phyloP scores from a whole-genome alignment of 1,140 invertebrate species.

The Linepithema humile region DNA sequence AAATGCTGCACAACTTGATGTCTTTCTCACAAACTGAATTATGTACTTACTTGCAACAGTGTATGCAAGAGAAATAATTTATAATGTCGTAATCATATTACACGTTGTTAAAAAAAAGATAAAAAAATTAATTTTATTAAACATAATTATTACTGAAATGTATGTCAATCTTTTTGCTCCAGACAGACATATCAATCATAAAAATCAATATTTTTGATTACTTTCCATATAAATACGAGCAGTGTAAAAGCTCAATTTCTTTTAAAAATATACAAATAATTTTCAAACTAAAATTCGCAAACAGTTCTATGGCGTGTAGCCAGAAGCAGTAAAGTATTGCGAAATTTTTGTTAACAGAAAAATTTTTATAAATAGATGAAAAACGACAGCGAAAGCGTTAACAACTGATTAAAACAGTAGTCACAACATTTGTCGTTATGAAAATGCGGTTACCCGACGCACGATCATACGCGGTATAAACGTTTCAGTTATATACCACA shows the following conservation, averaged over 20 bases:
- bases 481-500: constrained; percentile 39
- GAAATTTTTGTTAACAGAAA: constrained; percentile 1
- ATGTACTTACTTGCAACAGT: background rate
- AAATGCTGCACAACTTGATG: constrained; percentile 3
- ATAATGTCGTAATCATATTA: background rate
- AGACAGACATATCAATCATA: background rate
- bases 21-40: constrained; percentile 11
- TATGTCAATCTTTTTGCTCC: background rate
- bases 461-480: constrained; percentile 30
- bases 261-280: background rate
- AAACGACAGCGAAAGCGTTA: background rate
- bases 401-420: constrained; percentile 12
- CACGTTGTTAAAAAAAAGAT: too few relatives aligned
- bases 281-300: too few relatives aligned
- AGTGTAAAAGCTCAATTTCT: background rate
- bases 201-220: background rate
- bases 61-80: background rate
- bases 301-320: background rate
- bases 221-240: background rate
- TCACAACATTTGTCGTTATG: constrained; percentile 25
- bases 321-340: background rate
- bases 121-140: too few relatives aligned
- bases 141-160: background rate
- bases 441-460: constrained; percentile 34
- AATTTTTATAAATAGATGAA: background rate